A percentile compares a stretch with the other conserved stretches of the same genome.
phyloP scores from a whole-genome alignment of 2,888 invertebrate genomes.

The Pantelozetes paolii region DNA sequence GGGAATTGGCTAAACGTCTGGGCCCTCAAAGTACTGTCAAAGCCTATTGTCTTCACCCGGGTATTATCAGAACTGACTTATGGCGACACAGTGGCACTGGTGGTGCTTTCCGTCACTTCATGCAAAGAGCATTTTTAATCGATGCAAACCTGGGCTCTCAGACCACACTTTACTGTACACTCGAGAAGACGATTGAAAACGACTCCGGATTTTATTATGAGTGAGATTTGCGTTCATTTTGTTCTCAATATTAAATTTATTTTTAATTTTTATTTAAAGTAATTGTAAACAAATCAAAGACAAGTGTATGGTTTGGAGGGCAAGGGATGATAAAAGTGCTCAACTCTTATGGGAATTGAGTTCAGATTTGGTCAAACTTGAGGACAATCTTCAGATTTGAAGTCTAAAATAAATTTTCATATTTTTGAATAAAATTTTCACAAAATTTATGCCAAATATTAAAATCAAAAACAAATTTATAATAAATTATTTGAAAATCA shows the following conservation, averaged over 20 bases:
- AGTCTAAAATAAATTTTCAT: no score
- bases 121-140: constrained; percentile 48
- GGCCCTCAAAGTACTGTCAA: constrained; percentile 53
- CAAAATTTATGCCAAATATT: no score
- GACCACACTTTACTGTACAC: constrained; percentile 65
- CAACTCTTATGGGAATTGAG: constrained; percentile 47
- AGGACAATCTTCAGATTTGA: no score
- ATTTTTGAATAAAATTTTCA: no score
- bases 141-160: constrained; percentile 60
- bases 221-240: constrained; percentile 33
- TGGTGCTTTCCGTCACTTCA: constrained; percentile 52
- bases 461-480: no score
- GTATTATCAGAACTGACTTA: constrained; percentile 54
- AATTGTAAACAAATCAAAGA: constrained; percentile 17
- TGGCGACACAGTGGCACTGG: no score
- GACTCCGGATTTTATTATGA: constrained; percentile 51
- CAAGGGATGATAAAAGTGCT: constrained; percentile 44
- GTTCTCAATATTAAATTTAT: not conserved
- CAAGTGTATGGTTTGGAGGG: constrained; percentile 1
- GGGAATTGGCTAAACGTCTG: constrained; percentile 50
- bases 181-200: constrained; percentile 51
- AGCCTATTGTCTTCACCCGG: constrained; percentile 55
- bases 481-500: no score
- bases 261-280: constrained; percentile 12
- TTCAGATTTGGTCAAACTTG: constrained; percentile 42